phyloP scores from a whole-genome alignment of 1,140 invertebrate species.

The Ladona fulva region DNA sequence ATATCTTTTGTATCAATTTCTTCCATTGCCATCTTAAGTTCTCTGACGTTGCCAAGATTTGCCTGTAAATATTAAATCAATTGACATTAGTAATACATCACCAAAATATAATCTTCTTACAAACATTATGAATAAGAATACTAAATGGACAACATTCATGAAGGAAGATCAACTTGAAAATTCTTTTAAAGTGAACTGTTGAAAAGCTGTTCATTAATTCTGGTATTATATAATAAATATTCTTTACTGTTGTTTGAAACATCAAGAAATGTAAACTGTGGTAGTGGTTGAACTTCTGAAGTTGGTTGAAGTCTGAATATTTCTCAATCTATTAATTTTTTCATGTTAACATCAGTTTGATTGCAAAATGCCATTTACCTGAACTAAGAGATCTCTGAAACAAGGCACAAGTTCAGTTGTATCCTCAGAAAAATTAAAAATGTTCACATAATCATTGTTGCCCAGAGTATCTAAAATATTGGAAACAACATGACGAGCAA shows the following conservation, averaged over 20 bases:
- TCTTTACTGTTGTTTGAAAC: no score
- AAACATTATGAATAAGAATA: no score
- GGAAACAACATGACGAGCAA: conserved; percentile 87
- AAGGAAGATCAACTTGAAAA: no score
- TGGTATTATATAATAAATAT: no score
- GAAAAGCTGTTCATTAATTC: no score
- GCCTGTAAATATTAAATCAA: conserved; percentile 46
- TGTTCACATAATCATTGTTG: conserved; percentile 97
- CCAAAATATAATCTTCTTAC: no score
- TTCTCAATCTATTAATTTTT: not conserved
- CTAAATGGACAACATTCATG: no score
- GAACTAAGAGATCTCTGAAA: conserved; percentile 76
- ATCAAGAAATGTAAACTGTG: no score
- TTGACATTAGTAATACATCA: not conserved
- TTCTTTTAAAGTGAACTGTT: no score
- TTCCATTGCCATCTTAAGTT: conserved; percentile 70
- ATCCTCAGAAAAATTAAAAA: conserved; percentile 75
- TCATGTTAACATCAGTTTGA: not conserved
- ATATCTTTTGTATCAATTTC: conserved; percentile 69
- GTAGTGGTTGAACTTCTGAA: no score
- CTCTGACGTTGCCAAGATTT: conserved; percentile 77
- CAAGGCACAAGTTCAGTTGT: conserved; percentile 75
- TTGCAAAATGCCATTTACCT: conserved; percentile 41
- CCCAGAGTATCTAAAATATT: conserved; percentile 95
- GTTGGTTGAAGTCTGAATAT: no score